Evolutionary conservation across 1,140 invertebrate genomes (phyloP), one percentile per base, ranked within the genome.

Genomic region (Varroa destructor): DNA sequence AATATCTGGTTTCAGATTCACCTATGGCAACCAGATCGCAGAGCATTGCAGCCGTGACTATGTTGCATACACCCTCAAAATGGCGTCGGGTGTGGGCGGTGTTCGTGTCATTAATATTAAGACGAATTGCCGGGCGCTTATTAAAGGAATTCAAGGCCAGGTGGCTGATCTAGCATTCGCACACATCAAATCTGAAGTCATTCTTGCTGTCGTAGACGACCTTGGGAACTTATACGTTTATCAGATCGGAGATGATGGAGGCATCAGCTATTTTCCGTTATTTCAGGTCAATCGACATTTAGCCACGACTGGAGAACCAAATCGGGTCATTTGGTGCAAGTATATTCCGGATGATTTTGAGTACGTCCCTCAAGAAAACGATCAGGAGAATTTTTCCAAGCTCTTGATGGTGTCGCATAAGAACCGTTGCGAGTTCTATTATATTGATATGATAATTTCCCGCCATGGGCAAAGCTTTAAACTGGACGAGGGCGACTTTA

Each of bases 131-230:
- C 83, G 91, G 74, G 84, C 85, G 0, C 80, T 95, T 1, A 85
- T 96, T n/a, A 91, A 90, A 79, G 89, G 89, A 56, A 88, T 91
- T 81, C 84, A 84, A 71, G 89, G 90, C 43, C 82, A 87, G 77
- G 87, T 96, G 51, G 85, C 89, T 78, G 93, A 97, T 80, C 78
- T 96, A 37, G 85, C 90, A 6, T 96, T 97, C 83, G 90, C 93
- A 25, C 87, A 90, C 77, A 86, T 87, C 42, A 82, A 84, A 42
- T 81, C 84, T 71, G 85, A 88, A 77, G 85, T 90, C 37, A 83
- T 93, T 71, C 80, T 96, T 12, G 92, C 88, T 0, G 89, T 86
- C 76, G 88, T 94, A 55, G 93, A 97, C 81, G 86, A 88, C 76
- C 83, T 83, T 72, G 90, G 90, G 54, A 87, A 85, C 80, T 83